These are phyloP conservation scores for Papilio protenor DNA, from an alignment of 2,888 invertebrate species.

Conservation along the genomic window DNA sequence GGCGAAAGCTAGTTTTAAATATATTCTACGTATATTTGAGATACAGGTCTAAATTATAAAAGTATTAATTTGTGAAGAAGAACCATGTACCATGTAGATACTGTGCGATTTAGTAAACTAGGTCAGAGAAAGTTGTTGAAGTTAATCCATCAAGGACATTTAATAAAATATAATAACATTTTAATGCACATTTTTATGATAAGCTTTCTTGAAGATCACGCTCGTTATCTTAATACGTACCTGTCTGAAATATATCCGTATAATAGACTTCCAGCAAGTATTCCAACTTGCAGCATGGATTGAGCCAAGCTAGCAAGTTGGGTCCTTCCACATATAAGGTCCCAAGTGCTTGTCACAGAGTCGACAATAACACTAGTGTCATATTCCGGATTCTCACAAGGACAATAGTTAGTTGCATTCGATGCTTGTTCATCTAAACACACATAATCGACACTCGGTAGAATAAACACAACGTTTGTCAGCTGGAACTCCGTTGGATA, in stretches of 20 bases:
- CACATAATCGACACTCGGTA: conserved; percentile 79
- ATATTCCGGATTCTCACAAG: conserved; percentile 78
- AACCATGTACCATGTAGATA: not conserved
- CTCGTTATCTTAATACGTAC: conserved; percentile 51
- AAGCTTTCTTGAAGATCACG: not conserved
- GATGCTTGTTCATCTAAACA: conserved; percentile 69
- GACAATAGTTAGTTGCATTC: conserved; percentile 72
- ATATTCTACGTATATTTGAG: not conserved
- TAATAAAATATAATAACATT: not conserved
- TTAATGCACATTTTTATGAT: not conserved
- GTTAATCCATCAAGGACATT: not conserved
- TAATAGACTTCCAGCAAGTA: conserved; percentile 81
- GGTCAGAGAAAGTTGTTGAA: not conserved
- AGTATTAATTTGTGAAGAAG: not conserved
- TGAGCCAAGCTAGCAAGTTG: conserved; percentile 83
- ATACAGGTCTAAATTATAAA: not conserved
- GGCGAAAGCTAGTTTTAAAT: too few relatives aligned
- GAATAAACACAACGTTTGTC: conserved; percentile 82
- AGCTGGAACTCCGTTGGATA: conserved; percentile 84
- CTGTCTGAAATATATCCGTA: conserved; percentile 82
- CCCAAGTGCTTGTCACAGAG: conserved; percentile 85
- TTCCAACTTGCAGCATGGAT: conserved; percentile 83
- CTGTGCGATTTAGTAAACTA: not conserved
- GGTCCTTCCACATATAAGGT: conserved; percentile 84
- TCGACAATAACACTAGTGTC: conserved; percentile 79